These are phyloP conservation scores for Pteruthius melanotis DNA, from an alignment of 2,113 vertebrate genomes.

Conservation along the genomic window DNA sequence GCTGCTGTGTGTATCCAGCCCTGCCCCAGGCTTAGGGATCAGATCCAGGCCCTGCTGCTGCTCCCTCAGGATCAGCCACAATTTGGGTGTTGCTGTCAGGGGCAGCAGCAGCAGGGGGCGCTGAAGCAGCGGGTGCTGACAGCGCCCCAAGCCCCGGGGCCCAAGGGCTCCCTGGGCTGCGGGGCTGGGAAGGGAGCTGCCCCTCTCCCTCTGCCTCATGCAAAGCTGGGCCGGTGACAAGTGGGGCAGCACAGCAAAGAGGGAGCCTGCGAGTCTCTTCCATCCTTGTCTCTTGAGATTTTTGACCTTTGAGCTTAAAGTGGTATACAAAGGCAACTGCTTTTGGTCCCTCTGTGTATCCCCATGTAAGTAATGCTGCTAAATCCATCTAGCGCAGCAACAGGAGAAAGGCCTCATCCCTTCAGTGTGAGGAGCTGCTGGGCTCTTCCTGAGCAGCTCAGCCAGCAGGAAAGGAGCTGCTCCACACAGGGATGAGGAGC, in stretches of 20 bases:
- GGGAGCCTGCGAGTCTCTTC: neutral
- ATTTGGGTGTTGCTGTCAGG: neutral
- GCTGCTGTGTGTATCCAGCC: slow-evolving; percentile 4
- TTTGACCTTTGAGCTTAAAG: neutral
- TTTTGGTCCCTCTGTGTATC: neutral
- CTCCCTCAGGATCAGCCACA: neutral
- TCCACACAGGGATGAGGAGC: neutral
- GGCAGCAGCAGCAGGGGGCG: neutral
- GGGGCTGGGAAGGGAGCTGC: neutral
- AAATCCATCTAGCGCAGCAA: neutral
- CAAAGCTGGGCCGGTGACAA: neutral
- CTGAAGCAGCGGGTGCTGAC: neutral
- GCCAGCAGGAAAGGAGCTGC: neutral
- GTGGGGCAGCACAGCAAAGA: neutral
- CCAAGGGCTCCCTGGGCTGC: rapidly evolving
- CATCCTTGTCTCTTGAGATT: neutral
- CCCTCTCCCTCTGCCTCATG: neutral
- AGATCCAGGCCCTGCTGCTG: neutral
- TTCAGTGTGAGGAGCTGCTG: neutral
- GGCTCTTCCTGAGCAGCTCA: neutral
- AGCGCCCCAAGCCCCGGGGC: rapidly evolving
- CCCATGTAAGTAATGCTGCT: neutral
- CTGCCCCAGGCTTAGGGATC: neutral
- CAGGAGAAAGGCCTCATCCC: neutral
- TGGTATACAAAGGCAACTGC: neutral